Conservation (phyloP, 2,797 vertebrate genomes). For the Hemibagrus guttatus region DNA sequence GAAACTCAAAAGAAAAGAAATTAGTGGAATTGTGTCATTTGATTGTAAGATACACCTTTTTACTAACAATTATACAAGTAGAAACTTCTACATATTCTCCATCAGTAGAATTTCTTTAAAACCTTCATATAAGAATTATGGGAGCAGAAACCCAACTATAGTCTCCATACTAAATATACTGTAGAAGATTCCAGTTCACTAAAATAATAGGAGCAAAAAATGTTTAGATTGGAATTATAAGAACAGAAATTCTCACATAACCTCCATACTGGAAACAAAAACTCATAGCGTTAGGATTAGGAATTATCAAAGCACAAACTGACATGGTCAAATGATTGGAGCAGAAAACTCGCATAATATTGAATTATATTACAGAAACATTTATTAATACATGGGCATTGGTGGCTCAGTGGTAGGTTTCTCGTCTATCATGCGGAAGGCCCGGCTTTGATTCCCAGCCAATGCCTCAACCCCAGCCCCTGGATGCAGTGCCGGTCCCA, state of each 20-base stretch:
- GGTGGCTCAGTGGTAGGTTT: no score
- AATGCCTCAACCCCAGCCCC: no score
- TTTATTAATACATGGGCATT: no score
- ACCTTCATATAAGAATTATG: neutral
- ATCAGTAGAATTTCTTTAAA: neutral
- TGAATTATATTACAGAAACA: neutral
- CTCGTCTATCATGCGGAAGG: no score
- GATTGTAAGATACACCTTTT: no score
- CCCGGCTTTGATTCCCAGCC: no score
- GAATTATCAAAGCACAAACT: neutral
- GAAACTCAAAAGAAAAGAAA: no score
- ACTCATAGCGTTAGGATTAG: neutral
- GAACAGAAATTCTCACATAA: neutral
- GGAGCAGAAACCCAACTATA: neutral
- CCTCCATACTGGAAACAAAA: neutral
- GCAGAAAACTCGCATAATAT: neutral
- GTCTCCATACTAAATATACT: neutral
- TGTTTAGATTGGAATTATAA: neutral
- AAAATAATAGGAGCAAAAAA: neutral
- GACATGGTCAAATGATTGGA: no score
- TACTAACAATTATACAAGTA: no score
- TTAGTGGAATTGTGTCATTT: no score
- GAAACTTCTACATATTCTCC: no score
- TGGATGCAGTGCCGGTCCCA: no score
- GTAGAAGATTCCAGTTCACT: neutral